phyloP scores from a whole-genome alignment of 2,888 invertebrate genomes.

The Drosophila nigritarsus region DNA sequence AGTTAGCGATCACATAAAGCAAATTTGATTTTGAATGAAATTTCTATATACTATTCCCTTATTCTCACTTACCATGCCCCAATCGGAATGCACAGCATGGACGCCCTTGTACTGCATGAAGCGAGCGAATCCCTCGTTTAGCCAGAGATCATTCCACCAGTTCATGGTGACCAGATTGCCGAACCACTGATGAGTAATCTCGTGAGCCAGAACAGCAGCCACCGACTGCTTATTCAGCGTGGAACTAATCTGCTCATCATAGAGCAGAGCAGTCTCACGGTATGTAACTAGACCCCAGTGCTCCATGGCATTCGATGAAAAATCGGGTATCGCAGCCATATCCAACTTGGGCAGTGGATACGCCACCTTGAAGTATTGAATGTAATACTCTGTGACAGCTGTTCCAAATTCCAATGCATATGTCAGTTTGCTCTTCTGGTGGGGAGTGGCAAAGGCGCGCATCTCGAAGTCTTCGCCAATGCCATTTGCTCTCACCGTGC shows the following conservation, averaged over 20 bases:
- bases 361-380: slow-evolving; percentile 92
- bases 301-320: slow-evolving; percentile 94
- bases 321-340: slow-evolving; percentile 84
- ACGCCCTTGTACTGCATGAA: slow-evolving; percentile 94
- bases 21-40: neutral
- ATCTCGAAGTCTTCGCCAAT: slow-evolving; percentile 88
- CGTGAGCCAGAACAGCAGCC: slow-evolving; percentile 94
- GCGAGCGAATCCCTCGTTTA: slow-evolving; percentile 96
- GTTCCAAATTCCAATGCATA: slow-evolving; percentile 91
- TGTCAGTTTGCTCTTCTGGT: slow-evolving; percentile 90
- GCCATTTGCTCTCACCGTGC: slow-evolving; percentile 85
- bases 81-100: slow-evolving; percentile 89
- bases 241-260: slow-evolving; percentile 90
- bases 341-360: slow-evolving; percentile 94
- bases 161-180: slow-evolving; percentile 95
- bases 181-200: slow-evolving; percentile 97
- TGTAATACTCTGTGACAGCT: slow-evolving; percentile 91
- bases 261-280: slow-evolving; percentile 93
- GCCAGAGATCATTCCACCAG: slow-evolving; percentile 97
- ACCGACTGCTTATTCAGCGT: slow-evolving; percentile 90
- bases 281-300: slow-evolving; percentile 97
- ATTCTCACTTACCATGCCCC: slow-evolving; percentile 89
- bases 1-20: no score
- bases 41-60: neutral
- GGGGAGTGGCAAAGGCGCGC: slow-evolving; percentile 90